Base-by-base conservation (phyloP, 2,888 invertebrate genomes). In the Dryobotodes eremita region DNA sequence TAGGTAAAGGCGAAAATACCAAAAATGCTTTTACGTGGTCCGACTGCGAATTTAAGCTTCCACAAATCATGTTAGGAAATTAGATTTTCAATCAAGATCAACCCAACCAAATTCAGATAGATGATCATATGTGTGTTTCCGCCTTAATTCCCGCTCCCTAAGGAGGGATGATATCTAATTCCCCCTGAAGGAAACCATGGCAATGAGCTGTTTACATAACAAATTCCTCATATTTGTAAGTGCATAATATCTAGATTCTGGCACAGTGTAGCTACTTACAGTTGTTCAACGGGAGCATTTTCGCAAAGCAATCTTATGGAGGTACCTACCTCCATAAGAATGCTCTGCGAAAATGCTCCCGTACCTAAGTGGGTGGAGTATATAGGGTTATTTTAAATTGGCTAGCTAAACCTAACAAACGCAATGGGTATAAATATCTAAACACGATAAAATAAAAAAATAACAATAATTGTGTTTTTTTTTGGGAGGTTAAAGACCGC, bases 31-130 rank as follows among this genome's bases (percentile, higher is more conserved):
- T 23, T 57, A 74, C 74, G 74, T 62, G 69, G 0, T 57, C 20
- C 10, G 50, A 73, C 57, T 74, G 48, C 0, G 23, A 79, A 79
- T 82, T 68, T 71, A 65, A 71, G 15, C 82, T 11, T 23, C 85
- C 76, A 85, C 85, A 81, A 83, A 83, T 83, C 82, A 84, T 65
- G 50, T 61, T 57, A 82, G 78, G 78, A 82, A 85, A 84, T 84
- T 79, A 79, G 75, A 84, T 84, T 83, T 83, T 72, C 84, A 86
- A 84, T 84, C 84, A 84, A 86, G 82, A 84, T 84, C 83, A 71
- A 72, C 79, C 65, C 86, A 75, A 72, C 79, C 79, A 59, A 79
- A 86, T 86, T 86, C 75, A 83, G 69, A 86, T 70, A 70, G 65
- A 83, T 59, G 65, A 75, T 71, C 69, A 36, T 82, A 86, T 75